phyloP scores from a whole-genome alignment of 2,113 vertebrate species.

The Zosterops pallidus region DNA sequence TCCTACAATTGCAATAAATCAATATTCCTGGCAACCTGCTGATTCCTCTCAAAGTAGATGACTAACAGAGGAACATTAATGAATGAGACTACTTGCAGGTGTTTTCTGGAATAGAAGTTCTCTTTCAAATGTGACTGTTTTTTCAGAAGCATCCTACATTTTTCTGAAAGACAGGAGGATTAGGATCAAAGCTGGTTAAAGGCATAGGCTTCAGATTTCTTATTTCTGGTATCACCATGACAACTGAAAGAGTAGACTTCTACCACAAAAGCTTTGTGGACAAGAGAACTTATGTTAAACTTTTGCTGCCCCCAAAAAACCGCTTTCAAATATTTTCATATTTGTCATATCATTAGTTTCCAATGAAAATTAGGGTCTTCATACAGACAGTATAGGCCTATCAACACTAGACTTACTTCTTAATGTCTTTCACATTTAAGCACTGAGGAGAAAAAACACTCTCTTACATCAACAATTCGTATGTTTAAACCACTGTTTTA shows the following conservation, averaged over 20 bases:
- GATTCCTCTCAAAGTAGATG: background rate
- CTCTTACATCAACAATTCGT: background rate
- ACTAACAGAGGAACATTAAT: background rate
- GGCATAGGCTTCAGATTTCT: background rate
- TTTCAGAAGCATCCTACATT: background rate
- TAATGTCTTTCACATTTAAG: background rate
- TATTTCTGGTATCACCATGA: background rate
- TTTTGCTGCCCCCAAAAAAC: background rate
- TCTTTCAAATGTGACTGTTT: background rate
- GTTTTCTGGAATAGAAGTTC: background rate
- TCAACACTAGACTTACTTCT: background rate
- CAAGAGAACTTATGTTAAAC: background rate
- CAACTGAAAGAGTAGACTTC: background rate
- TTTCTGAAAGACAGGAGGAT: background rate
- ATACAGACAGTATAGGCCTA: background rate
- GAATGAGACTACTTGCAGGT: background rate
- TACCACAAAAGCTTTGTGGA: background rate
- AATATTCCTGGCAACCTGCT: background rate
- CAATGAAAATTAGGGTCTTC: background rate
- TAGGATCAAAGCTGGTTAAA: background rate
- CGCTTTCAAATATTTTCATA: background rate
- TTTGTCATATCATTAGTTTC: rapidly evolving
- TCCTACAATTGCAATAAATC: background rate
- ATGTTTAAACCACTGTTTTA: background rate
- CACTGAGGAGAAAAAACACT: rapidly evolving